Conservation (phyloP, 64 coral and sea anemone species). For the Montipora sp. region DNA sequence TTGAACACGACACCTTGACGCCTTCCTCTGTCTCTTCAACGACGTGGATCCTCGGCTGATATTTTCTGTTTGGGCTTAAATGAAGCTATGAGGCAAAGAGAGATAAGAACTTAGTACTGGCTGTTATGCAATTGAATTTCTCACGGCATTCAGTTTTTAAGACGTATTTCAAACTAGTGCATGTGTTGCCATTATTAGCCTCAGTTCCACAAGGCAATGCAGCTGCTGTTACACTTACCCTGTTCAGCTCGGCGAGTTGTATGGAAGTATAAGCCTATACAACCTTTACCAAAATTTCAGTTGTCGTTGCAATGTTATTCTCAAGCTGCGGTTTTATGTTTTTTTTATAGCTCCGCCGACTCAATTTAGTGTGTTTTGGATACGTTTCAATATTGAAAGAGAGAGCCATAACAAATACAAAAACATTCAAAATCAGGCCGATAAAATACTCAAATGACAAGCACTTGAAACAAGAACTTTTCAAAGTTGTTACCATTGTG, state of each 20-base stretch:
- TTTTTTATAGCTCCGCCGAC: neutral
- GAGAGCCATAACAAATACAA: neutral
- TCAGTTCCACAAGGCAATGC: too few relatives aligned
- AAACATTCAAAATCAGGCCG: neutral
- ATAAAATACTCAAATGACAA: too few relatives aligned
- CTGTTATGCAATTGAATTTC: neutral
- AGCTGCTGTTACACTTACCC: too few relatives aligned
- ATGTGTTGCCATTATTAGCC: too few relatives aligned
- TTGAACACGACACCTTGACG: slow-evolving; percentile 82
- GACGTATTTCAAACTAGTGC: neutral
- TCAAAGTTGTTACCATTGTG: too few relatives aligned
- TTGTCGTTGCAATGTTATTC: neutral
- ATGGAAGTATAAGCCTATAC: too few relatives aligned
- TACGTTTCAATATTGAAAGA: neutral
- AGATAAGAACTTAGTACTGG: neutral
- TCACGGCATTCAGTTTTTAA: neutral
- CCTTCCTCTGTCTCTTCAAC: slow-evolving; percentile 91
- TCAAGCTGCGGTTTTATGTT: neutral
- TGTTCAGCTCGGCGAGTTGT: too few relatives aligned
- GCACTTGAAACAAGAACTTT: too few relatives aligned
- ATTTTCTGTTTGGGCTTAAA: slow-evolving; percentile 91
- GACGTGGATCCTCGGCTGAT: slow-evolving; percentile 88
- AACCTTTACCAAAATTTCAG: too few relatives aligned
- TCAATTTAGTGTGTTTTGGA: neutral
- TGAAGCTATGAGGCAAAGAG: slow-evolving; percentile 61